These are phyloP conservation scores for Dendrophyllia cribrosa DNA, from an alignment of 64 coral and sea anemone genomes.

Conservation along the genomic window DNA sequence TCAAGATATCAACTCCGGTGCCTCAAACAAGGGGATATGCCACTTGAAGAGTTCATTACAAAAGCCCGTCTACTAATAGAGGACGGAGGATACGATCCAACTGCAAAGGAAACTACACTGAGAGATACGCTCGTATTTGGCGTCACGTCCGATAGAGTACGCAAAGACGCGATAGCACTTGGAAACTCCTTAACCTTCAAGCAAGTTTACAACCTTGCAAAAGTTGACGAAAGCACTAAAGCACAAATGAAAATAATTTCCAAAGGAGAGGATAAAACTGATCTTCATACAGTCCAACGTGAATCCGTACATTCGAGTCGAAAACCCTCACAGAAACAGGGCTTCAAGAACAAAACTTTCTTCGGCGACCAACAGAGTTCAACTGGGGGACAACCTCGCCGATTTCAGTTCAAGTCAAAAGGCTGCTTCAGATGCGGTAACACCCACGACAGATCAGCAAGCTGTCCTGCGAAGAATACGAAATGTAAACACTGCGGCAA, in stretches of 20 bases:
- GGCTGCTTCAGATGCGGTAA: constrained; percentile 62
- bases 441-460: constrained; percentile 42
- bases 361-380: no score
- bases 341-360: not conserved
- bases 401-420: constrained; percentile 47
- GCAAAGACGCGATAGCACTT: constrained; percentile 51
- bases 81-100: no score
- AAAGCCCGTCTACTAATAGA: no score
- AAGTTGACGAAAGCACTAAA: constrained; percentile 68
- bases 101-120: no score
- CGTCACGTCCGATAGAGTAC: constrained; percentile 65
- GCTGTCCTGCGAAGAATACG: constrained; percentile 32
- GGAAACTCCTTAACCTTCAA: constrained; percentile 70
- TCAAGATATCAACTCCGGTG: no score
- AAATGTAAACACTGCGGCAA: constrained; percentile 56
- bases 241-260: constrained; percentile 53
- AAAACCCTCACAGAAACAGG: not conserved
- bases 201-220: constrained; percentile 72
- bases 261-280: constrained; percentile 35
- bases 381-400: constrained; percentile 27
- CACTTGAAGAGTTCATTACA: no score
- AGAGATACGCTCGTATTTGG: constrained; percentile 33
- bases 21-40: no score
- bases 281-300: not conserved
- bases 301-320: not conserved